A percentile compares a stretch with the other conserved stretches of the same genome.
These are phyloP conservation scores for Synanthedon vespiformis DNA, from an alignment of 2,888 invertebrate genomes.

Conservation along the genomic window DNA sequence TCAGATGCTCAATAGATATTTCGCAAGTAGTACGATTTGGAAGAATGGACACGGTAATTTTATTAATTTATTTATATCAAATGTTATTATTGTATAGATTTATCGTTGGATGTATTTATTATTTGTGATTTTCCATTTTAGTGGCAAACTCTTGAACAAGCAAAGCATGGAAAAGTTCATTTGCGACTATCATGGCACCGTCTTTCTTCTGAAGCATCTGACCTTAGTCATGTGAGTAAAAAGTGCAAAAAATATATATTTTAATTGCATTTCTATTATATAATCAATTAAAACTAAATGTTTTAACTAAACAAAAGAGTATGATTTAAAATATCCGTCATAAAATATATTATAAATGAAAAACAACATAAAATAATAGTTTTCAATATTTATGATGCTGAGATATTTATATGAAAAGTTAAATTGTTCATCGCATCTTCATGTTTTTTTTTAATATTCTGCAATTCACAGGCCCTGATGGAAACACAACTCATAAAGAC, in stretches of 20 bases:
- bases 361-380: no score
- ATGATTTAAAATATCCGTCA: no score
- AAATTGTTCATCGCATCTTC: not conserved
- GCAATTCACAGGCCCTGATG: conserved; percentile 71
- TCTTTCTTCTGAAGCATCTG: conserved; percentile 76
- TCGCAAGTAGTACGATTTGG: conserved; percentile 59
- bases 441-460: not conserved
- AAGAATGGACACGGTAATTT: conserved; percentile 52
- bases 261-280: no score
- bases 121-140: conserved; percentile 36
- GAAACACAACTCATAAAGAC: conserved; percentile 82
- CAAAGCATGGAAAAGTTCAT: conserved; percentile 94
- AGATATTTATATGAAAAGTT: no score
- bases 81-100: conserved; percentile 6
- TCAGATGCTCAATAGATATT: conserved; percentile 57
- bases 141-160: conserved; percentile 96
- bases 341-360: no score
- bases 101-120: not conserved
- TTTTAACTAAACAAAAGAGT: no score
- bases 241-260: not conserved
- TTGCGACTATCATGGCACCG: conserved; percentile 91
- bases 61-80: conserved; percentile 13
- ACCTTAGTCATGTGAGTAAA: conserved; percentile 78
- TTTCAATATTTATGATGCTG: no score
- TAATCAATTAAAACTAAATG: no score